Conservation (phyloP, 2,113 vertebrate species). For the Ammospiza nelsoni region DNA sequence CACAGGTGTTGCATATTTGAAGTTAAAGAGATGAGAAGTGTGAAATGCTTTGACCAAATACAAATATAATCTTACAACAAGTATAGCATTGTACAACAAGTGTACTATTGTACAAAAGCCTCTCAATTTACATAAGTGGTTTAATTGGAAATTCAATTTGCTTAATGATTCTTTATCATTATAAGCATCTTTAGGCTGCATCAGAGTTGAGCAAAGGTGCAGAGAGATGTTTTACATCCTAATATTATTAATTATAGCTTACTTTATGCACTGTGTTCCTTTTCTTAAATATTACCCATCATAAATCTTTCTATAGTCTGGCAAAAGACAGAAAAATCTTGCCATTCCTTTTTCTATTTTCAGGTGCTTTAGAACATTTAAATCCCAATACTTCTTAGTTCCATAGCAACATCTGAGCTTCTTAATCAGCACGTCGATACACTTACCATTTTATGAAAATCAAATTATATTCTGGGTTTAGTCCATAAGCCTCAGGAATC, state of each 20-base stretch:
- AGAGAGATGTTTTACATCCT: not conserved
- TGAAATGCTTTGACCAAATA: not conserved
- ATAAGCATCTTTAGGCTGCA: not conserved
- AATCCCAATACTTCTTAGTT: not conserved
- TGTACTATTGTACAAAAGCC: not conserved
- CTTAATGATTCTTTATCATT: not conserved
- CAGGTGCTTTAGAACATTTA: not conserved
- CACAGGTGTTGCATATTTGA: not conserved
- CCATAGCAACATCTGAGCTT: not conserved
- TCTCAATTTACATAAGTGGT: not conserved
- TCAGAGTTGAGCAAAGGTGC: not conserved
- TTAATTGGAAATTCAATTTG: not conserved
- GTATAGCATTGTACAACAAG: not conserved
- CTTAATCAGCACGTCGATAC: not conserved
- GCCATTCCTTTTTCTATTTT: not conserved
- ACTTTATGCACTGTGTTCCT: not conserved
- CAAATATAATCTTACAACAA: not conserved
- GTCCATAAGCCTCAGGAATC: not conserved
- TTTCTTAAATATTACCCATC: not conserved
- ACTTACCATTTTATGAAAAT: not conserved
- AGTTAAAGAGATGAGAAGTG: not conserved
- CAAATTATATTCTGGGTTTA: not conserved
- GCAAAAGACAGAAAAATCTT: not conserved
- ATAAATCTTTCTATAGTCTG: not conserved
- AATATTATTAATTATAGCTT: not conserved